These are phyloP conservation scores for Hemibagrus wyckioides DNA, from an alignment of 2,113 vertebrate genomes.

Conservation along the genomic window DNA sequence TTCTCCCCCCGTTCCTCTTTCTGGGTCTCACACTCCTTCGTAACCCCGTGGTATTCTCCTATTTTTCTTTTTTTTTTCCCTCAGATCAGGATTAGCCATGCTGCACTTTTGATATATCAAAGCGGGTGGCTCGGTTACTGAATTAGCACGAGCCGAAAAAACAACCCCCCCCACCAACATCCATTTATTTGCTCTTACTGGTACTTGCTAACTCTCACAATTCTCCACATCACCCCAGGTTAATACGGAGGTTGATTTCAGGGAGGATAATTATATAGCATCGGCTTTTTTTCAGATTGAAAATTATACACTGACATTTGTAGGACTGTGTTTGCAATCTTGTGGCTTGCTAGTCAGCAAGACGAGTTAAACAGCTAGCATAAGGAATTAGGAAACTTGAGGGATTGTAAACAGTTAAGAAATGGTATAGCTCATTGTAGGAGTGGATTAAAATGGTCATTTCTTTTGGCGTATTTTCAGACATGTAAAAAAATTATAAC, in stretches of 20 bases:
- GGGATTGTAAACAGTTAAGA: not conserved
- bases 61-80: not conserved
- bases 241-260: not conserved
- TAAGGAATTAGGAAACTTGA: not conserved
- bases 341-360: not conserved
- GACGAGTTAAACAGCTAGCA: not conserved
- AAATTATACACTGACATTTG: not conserved
- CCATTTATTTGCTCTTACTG: not conserved
- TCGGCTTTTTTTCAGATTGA: not conserved
- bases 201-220: not conserved
- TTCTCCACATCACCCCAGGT: not conserved
- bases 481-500: too few relatives aligned
- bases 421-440: not conserved
- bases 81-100: constrained; percentile 30
- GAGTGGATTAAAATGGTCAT: not conserved
- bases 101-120: constrained; percentile 29
- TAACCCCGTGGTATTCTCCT: constrained; percentile 7
- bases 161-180: not conserved
- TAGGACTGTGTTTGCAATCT: not conserved
- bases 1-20: not conserved
- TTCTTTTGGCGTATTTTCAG: not conserved
- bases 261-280: not conserved
- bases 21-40: not conserved
- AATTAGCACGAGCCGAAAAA: constrained; percentile 32
- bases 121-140: constrained; percentile 31